Conservation (phyloP, 2,797 vertebrate species). For the Cichlasoma orientale region DNA sequence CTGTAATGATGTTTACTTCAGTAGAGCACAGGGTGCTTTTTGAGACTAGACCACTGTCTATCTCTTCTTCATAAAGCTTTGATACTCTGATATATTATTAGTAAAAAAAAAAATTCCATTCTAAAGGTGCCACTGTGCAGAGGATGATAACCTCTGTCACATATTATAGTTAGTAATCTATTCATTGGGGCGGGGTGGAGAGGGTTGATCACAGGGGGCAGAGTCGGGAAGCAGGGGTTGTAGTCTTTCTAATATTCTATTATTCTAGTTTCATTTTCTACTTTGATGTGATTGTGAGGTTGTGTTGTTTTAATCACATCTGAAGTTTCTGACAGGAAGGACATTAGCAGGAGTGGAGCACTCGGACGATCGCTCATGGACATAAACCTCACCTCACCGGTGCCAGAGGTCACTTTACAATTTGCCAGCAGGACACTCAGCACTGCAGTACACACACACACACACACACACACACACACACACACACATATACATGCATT, state of each 20-base stretch:
- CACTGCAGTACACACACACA: constrained; percentile 33
- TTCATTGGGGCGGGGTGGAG: constrained; percentile 24
- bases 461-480: constrained; percentile 29
- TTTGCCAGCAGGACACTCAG: constrained; percentile 47
- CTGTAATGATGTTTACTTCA: constrained; percentile 70
- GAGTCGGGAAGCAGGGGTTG: constrained; percentile 57
- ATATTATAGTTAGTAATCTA: constrained; percentile 72
- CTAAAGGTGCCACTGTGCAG: constrained; percentile 80
- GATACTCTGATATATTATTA: constrained; percentile 77
- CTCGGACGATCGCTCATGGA: constrained; percentile 54
- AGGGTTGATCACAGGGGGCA: constrained; percentile 36
- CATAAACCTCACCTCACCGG: constrained; percentile 53
- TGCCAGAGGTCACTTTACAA: constrained; percentile 50
- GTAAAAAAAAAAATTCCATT: constrained; percentile 64
- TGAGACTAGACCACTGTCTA: constrained; percentile 51
- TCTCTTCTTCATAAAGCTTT: constrained; percentile 73
- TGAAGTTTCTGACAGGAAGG: constrained; percentile 54
- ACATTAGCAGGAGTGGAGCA: constrained; percentile 27
- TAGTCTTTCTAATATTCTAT: constrained; percentile 78
- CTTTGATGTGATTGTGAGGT: constrained; percentile 75
- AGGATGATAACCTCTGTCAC: constrained; percentile 75
- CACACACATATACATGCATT: constrained; percentile 4
- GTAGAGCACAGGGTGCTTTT: constrained; percentile 65
- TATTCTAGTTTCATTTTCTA: constrained; percentile 77
- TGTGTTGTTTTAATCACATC: constrained; percentile 69